These are phyloP conservation scores for Hippocampus kuda DNA, from an alignment of 2,797 vertebrate species.

Conservation along the genomic window DNA sequence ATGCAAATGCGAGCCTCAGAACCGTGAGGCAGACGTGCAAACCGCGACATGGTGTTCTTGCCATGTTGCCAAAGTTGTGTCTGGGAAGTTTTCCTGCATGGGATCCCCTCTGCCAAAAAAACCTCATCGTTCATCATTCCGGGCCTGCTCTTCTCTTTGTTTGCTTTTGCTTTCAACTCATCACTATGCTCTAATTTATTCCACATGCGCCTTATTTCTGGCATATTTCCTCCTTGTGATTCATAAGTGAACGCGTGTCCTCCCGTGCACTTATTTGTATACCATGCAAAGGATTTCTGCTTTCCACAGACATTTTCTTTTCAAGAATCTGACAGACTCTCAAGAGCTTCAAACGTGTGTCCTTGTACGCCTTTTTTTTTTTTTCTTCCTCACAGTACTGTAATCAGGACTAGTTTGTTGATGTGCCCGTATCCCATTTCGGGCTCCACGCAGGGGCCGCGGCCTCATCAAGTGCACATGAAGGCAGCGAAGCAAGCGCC, in stretches of 20 bases:
- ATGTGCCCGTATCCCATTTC: not conserved
- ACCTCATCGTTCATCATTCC: constrained; percentile 2
- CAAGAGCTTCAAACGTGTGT: not conserved
- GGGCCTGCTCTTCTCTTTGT: not conserved
- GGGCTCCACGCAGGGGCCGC: not conserved
- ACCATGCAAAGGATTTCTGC: not conserved
- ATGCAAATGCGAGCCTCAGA: not conserved
- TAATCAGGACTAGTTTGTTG: not conserved
- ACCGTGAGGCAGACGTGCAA: not conserved
- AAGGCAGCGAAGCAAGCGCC: not conserved
- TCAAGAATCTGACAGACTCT: not conserved
- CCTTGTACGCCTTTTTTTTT: not conserved
- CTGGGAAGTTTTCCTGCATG: not conserved
- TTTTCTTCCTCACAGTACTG: not conserved
- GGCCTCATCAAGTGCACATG: not conserved
- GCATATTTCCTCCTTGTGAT: not conserved
- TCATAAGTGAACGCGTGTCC: not conserved
- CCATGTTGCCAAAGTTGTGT: not conserved
- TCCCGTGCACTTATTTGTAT: not conserved
- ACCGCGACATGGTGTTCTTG: not conserved
- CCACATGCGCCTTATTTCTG: not conserved
- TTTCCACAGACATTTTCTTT: not conserved
- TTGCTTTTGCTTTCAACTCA: not conserved
- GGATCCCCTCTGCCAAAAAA: not conserved
- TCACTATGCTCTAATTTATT: not conserved